These are phyloP conservation scores for Mythimna ferrago DNA, from an alignment of 2,888 invertebrate species.

Conservation along the genomic window DNA sequence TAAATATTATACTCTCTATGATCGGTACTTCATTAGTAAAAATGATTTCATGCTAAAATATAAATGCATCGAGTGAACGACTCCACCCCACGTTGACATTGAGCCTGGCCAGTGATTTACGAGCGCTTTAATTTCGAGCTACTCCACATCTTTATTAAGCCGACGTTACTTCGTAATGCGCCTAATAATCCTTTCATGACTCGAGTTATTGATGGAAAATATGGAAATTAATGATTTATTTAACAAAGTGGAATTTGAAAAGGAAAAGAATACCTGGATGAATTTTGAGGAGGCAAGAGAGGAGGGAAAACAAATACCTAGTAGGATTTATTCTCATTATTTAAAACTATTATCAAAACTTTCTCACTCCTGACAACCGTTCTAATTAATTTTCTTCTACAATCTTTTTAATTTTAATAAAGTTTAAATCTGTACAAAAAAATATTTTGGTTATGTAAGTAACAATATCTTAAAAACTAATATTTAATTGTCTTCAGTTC, in stretches of 20 bases:
- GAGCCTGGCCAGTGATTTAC: constrained; percentile 57
- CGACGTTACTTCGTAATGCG: constrained; percentile 39
- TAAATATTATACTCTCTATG: neutral
- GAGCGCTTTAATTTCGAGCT: constrained; percentile 44
- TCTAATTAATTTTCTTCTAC: too few relatives aligned
- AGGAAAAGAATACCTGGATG: too few relatives aligned
- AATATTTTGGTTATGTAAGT: too few relatives aligned
- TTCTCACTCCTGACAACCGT: too few relatives aligned
- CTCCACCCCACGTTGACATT: constrained; percentile 37
- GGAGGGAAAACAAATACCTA: too few relatives aligned
- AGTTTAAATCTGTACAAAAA: too few relatives aligned
- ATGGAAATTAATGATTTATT: constrained; percentile 8
- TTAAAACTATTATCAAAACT: too few relatives aligned
- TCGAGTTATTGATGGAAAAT: constrained; percentile 8
- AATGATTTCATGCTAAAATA: constrained; percentile 6
- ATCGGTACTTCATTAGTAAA: neutral
- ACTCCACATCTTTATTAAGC: constrained; percentile 60
- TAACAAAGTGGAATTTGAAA: neutral
- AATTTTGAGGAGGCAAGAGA: too few relatives aligned
- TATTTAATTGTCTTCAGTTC: too few relatives aligned
- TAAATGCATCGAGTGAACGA: constrained; percentile 11
- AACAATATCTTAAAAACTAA: too few relatives aligned
- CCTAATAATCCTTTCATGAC: constrained; percentile 32
- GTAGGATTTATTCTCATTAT: too few relatives aligned
- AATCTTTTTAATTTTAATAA: too few relatives aligned